These are phyloP conservation scores for Genyomyrus donnyi DNA, from an alignment of 2,113 vertebrate genomes.

Conservation along the genomic window DNA sequence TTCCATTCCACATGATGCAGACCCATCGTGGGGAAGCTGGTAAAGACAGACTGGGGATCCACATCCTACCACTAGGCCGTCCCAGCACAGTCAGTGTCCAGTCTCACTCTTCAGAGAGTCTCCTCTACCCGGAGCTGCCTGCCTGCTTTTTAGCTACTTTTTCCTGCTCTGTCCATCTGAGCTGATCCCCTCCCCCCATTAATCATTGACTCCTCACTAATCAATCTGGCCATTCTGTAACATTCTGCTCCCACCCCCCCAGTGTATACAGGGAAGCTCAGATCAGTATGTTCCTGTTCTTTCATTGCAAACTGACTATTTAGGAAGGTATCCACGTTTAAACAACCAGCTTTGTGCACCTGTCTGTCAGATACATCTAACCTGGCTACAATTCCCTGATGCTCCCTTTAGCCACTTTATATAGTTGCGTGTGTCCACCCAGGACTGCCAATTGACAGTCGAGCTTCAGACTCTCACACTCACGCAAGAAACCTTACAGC, in stretches of 20 bases:
- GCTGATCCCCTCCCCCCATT: slow-evolving; percentile 18
- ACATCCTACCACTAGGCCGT: neutral
- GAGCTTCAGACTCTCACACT: no score
- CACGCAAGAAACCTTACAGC: no score
- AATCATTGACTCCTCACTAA: slow-evolving; percentile 47
- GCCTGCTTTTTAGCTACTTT: neutral
- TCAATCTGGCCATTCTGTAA: neutral
- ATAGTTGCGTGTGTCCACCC: neutral
- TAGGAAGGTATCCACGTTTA: neutral
- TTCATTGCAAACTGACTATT: neutral
- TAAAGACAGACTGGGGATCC: neutral
- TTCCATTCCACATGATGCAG: slow-evolving; percentile 24
- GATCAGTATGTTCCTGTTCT: neutral
- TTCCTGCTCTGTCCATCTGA: neutral
- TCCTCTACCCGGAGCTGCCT: neutral
- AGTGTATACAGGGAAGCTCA: neutral
- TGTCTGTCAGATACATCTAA: neutral
- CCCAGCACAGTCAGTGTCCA: neutral
- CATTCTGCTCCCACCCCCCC: neutral
- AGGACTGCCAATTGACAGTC: no score
- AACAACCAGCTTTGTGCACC: neutral
- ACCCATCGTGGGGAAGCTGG: neutral
- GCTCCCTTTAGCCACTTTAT: neutral
- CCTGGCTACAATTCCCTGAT: neutral
- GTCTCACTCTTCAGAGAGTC: neutral